Base-by-base conservation (phyloP, 2,888 invertebrate species). In the Limnephilus rhombicus region DNA sequence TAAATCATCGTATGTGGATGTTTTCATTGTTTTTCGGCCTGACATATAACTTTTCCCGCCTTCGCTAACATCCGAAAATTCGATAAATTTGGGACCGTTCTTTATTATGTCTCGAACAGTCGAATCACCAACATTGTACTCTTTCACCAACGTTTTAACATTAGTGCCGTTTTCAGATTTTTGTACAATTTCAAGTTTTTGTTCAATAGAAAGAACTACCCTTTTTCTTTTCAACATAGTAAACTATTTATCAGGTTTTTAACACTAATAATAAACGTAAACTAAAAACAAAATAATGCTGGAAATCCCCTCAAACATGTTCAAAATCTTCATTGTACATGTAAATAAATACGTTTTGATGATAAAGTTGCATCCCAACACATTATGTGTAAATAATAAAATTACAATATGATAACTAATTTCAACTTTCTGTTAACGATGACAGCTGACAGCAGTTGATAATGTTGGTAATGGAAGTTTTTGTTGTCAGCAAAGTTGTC, bases 121-220 rank as follows among this genome's bases (percentile, higher is more conserved):
- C 13, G 37, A 49, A 49, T 85, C 85, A 41, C 34, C 85, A 34
- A 85, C 37, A 37, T 85, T 85, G 45, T 85, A 85, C 37, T 85
- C 85, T n/a, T 37, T 85, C 45, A 37, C 45, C 45, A 85, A 85
- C 37, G 31, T n/a, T 45, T 85, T 85, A 31, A 85, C 31, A 13
- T 41, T n/a, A 45, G 37, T 85, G 13, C 85, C 85, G 13, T 85
- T 31, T n/a, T 85, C 85, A 85, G n/a, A 34, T 37, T 85, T 85
- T 85, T 85, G n/a, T 45, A 85, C 45, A 37, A 85, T 85, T 24
- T 85, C 85, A 85, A 85, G 85, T 49, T 85, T 85, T 37, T 85
- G 85, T 85, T 85, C 85, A 18, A 85, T 85, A n/a, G 85, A 85
- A 41, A 85, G 85, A 45, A 85, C 85, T 12, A 85, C 37, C 45